Evolutionary conservation across 1,140 invertebrate species (phyloP), one percentile per base, ranked within the genome.

Genomic region (Drosophila mauritiana): DNA sequence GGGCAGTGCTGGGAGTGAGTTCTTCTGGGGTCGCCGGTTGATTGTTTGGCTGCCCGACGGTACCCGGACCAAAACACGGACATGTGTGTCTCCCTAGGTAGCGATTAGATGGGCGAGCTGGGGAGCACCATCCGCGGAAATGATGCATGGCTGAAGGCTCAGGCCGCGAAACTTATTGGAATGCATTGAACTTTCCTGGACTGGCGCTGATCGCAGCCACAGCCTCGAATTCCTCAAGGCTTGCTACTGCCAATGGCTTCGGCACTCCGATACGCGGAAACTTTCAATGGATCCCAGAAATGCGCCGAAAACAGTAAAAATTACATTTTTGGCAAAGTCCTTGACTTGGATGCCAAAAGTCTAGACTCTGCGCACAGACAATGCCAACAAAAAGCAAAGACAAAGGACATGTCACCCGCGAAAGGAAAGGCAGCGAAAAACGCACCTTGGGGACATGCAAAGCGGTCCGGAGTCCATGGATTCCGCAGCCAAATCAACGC

Each of bases 261-360:
- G 10, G 20, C 20, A 31, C 13, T 45, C 10, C 7, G 22, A 36
- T 22, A 31, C 7, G n/a, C 46, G 17, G n/a, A 64, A 61, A 52
- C 69, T 56, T 40, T 58, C 56, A 67, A 73, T 67, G 55, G 40
- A 40, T 52, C 42, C 68, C 68, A 65, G 55, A 68, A 77, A 72
- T 45, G 51, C 57, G 65, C 74, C 39, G 49, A 81, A 77, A 61
- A 73, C 83, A 83, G 88, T 83, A 79, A 76, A 79, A 88, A 73
- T 79, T 72, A 79, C 54, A 73, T 73, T 84, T 80, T 82, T 65
- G 48, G 48, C 57, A 31, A 62, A 88, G 77, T 88, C 52, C 65
- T 57, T 67, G 84, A 88, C 65, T 65, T 86, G 70, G 62, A 79
- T 86, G 83, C 79, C 83, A 83, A 78, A 63, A 76, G 83, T 89